phyloP scores from a whole-genome alignment of 1,140 invertebrate genomes.

The Apis laboriosa region DNA sequence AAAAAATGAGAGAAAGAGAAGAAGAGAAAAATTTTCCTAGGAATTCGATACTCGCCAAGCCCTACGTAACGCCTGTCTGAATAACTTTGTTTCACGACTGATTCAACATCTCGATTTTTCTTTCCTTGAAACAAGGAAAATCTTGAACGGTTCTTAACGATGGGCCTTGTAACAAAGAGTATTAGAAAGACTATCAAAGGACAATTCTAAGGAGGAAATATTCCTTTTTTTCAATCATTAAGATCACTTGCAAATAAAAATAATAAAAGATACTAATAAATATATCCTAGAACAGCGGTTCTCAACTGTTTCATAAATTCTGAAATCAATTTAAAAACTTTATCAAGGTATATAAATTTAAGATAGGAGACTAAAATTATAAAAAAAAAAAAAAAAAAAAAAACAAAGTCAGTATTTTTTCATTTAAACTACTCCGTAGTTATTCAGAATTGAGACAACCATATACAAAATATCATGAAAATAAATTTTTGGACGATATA shows the following conservation, averaged over 20 bases:
- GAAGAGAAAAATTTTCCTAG: background rate
- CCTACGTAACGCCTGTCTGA: constrained; percentile 43
- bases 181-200: constrained; percentile 45
- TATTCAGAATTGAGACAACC: no score
- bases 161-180: constrained; percentile 36
- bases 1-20: background rate
- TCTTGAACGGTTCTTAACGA: background rate
- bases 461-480: no score
- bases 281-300: no score
- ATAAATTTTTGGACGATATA: no score
- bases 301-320: no score
- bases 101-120: constrained; percentile 7
- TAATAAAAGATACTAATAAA: no score
- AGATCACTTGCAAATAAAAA: background rate
- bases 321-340: no score
- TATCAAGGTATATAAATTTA: no score
- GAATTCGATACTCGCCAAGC: constrained; percentile 9
- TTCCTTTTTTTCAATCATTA: constrained; percentile 8
- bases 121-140: background rate
- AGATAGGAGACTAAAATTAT: no score
- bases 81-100: constrained; percentile 12
- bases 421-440: no score
- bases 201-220: background rate
- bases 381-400: no score
- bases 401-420: no score